Conservation (phyloP, 2,888 invertebrate species). For the Polietes domitor region DNA sequence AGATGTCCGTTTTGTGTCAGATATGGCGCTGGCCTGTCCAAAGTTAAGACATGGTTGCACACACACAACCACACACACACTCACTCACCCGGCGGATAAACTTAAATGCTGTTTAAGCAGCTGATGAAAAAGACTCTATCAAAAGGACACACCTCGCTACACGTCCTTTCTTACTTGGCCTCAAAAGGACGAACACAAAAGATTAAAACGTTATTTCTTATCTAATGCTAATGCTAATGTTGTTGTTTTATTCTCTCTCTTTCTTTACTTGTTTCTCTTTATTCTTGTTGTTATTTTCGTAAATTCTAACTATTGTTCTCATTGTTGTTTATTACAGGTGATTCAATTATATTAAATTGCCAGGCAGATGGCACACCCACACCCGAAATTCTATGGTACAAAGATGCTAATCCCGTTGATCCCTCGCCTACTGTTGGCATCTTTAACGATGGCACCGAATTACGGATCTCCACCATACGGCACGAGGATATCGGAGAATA, state of each 20-base stretch:
- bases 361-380: constrained; percentile 97
- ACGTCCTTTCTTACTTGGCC: neutral
- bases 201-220: constrained; percentile 5
- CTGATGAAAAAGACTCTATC: constrained; percentile 1
- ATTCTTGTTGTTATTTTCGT: neutral
- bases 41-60: no score
- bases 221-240: constrained; percentile 8
- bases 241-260: neutral
- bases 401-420: constrained; percentile 95
- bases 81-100: neutral
- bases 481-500: constrained; percentile 98
- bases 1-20: constrained; percentile 53
- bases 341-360: constrained; percentile 97
- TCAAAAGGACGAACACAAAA: neutral
- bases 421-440: constrained; percentile 93
- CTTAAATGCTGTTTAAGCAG: neutral
- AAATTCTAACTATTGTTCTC: constrained; percentile 6
- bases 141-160: neutral
- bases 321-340: constrained; percentile 83
- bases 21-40: constrained; percentile 50
- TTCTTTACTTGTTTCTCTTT: constrained; percentile 19
- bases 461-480: constrained; percentile 94
- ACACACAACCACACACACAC: no score
- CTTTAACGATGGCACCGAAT: constrained; percentile 96
- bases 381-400: constrained; percentile 97